Evolutionary conservation across 2,888 invertebrate genomes (phyloP).

Genomic region (Cheilosia impressa): DNA sequence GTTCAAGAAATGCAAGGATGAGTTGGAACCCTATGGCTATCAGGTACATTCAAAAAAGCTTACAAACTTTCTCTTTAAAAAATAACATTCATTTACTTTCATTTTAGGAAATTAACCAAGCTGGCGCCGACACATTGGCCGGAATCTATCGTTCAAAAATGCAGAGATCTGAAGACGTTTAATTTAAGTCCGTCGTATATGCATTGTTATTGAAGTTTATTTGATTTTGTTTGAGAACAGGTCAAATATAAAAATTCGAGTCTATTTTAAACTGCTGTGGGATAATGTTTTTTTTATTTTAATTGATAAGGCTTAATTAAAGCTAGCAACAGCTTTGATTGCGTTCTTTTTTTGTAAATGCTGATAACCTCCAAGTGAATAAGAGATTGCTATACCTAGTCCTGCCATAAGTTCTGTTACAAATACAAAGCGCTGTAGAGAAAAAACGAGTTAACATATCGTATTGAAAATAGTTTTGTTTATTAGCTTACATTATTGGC

Average conservation of each 20-base stretch:
- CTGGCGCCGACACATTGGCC: constrained; percentile 86
- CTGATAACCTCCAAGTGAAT: no score
- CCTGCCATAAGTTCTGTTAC: no score
- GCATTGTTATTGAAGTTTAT: background rate
- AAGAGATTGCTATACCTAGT: no score
- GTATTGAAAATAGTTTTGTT: no score
- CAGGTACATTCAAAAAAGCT: constrained; percentile 82
- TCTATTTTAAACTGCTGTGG: background rate
- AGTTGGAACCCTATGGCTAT: constrained; percentile 88
- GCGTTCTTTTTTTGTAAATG: no score
- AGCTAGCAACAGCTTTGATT: background rate
- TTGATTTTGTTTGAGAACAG: background rate
- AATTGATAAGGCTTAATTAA: background rate
- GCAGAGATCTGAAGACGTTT: constrained; percentile 57
- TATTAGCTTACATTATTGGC: no score
- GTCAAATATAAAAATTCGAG: background rate
- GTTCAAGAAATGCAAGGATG: constrained; percentile 87
- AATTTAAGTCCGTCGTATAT: background rate
- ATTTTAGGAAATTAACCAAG: constrained; percentile 85
- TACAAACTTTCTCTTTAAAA: background rate
- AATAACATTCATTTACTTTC: background rate
- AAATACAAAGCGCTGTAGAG: no score
- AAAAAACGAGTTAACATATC: no score
- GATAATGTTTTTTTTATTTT: background rate
- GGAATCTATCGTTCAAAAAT: constrained; percentile 85